Percentiles rank a stretch among this genome's conserved stretches.
phyloP scores from a whole-genome alignment of 2,888 invertebrate species.

The Pogonocherus hispidulus region DNA sequence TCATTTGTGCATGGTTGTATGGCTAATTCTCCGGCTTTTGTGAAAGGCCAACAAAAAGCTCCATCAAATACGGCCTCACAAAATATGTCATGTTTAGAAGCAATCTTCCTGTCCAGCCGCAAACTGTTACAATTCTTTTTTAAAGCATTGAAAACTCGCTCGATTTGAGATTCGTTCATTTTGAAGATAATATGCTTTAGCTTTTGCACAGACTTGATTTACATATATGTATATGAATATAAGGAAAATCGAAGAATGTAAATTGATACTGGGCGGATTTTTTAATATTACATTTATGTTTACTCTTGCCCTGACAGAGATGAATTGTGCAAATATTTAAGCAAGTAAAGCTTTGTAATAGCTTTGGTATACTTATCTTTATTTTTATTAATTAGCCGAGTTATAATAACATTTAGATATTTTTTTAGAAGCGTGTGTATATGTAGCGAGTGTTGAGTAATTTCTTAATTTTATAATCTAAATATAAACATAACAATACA shows the following conservation, averaged over 20 bases:
- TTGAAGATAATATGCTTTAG: neutral
- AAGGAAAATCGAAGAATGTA: slow-evolving; percentile 26
- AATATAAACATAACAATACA: slow-evolving; percentile 29
- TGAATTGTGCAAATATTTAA: slow-evolving; percentile 44
- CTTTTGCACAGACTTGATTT: neutral
- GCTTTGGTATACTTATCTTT: slow-evolving; percentile 36
- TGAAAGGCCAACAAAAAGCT: slow-evolving; percentile 71
- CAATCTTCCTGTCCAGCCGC: neutral
- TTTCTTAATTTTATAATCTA: slow-evolving; percentile 24
- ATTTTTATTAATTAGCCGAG: slow-evolving; percentile 34
- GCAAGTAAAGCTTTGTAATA: slow-evolving; percentile 16
- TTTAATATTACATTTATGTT: slow-evolving; percentile 50
- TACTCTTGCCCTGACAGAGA: slow-evolving; percentile 53
- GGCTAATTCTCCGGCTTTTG: slow-evolving; percentile 65
- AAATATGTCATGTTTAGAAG: slow-evolving; percentile 5
- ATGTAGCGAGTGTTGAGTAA: slow-evolving; percentile 9
- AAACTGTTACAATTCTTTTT: slow-evolving; percentile 9
- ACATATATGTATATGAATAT: no score
- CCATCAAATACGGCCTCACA: slow-evolving; percentile 71
- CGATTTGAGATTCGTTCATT: slow-evolving; percentile 18
- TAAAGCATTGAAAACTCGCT: slow-evolving; percentile 6
- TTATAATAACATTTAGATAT: slow-evolving; percentile 37
- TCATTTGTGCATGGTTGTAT: slow-evolving; percentile 68
- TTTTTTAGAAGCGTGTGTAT: slow-evolving; percentile 31
- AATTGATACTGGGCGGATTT: slow-evolving; percentile 51